Percentiles rank a stretch among this genome's conserved stretches.
phyloP scores from a whole-genome alignment of 1,140 invertebrate genomes.

The Pogonognathellus flavescens region DNA sequence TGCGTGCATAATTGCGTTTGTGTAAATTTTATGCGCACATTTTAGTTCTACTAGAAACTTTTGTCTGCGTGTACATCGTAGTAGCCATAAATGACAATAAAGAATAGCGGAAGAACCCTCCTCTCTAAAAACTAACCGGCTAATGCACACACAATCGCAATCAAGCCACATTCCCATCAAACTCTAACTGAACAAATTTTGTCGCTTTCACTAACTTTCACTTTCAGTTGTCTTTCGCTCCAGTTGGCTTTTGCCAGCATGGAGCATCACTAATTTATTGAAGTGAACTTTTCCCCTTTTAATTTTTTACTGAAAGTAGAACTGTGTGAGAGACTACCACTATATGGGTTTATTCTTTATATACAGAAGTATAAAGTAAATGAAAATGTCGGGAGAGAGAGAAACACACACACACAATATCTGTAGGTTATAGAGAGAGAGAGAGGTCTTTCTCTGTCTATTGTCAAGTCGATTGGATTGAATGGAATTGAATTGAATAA shows the following conservation, averaged over 20 bases:
- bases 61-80: background rate
- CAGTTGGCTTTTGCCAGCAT: conserved; percentile 12
- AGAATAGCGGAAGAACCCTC: conserved; percentile 9
- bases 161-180: conserved; percentile 31
- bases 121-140: background rate
- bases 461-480: background rate
- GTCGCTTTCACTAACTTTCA: conserved; percentile 41
- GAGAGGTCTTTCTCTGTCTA: background rate
- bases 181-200: conserved; percentile 29
- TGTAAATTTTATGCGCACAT: conserved; percentile 36
- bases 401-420: background rate
- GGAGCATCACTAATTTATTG: conserved; percentile 36
- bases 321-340: background rate
- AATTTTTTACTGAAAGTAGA: conserved; percentile 10
- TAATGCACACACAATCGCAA: conserved; percentile 32
- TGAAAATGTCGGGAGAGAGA: background rate
- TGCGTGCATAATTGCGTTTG: background rate
- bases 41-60: background rate
- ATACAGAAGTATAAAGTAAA: background rate
- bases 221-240: conserved; percentile 24
- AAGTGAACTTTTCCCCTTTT: conserved; percentile 26
- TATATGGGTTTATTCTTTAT: background rate
- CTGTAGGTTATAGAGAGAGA: background rate
- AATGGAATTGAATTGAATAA: conserved; percentile 22
- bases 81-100: conserved; percentile 22